These are phyloP conservation scores for Gorsachius magnificus DNA, from an alignment of 2,797 vertebrate genomes.

Conservation along the genomic window DNA sequence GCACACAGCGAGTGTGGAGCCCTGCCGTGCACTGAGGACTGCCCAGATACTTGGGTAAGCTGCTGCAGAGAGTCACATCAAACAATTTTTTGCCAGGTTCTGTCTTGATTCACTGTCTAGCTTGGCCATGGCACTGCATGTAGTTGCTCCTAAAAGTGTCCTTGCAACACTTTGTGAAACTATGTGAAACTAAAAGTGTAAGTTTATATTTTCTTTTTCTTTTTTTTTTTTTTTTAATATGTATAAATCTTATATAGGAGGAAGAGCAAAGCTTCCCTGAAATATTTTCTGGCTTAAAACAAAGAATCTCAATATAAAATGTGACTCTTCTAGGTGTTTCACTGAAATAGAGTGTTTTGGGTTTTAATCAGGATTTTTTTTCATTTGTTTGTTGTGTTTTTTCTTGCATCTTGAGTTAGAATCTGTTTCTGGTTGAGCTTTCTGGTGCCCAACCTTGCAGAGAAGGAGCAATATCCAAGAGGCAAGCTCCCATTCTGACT, in stretches of 20 bases:
- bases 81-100: neutral
- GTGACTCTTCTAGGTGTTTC: neutral
- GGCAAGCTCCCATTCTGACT: neutral
- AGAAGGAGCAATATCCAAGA: neutral
- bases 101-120: neutral
- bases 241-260: neutral
- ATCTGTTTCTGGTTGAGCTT: neutral
- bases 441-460: neutral
- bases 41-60: neutral
- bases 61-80: neutral
- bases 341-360: neutral
- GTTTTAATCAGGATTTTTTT: neutral
- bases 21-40: neutral
- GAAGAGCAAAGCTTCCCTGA: neutral
- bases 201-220: neutral
- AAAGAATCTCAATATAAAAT: neutral
- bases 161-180: neutral
- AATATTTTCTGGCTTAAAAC: neutral
- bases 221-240: too few species aligned
- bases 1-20: fast-evolving
- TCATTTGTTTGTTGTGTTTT: neutral
- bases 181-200: neutral
- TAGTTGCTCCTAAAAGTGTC: neutral
- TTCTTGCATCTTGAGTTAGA: neutral
- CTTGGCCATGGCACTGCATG: neutral